A percentile compares a stretch with the other conserved stretches of the same genome.
Evolutionary conservation across 2,113 vertebrate genomes (phyloP).

Genomic region (Microtus pennsylvanicus): DNA sequence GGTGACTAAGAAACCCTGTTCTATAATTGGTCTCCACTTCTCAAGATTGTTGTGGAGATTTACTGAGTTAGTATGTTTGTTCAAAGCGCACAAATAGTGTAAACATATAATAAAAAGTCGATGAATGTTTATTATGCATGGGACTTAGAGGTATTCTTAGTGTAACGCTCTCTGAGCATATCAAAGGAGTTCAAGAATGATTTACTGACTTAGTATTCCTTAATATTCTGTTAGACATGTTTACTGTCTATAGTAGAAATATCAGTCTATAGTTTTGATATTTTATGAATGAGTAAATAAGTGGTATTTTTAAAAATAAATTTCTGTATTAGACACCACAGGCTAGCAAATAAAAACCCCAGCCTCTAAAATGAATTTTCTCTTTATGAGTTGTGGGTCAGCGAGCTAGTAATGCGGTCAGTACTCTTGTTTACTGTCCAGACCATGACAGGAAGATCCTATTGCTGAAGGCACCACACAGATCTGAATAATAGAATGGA

Average conservation of each 20-base stretch:
- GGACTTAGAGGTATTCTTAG: neutral
- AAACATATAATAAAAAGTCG: neutral
- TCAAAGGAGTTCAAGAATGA: neutral
- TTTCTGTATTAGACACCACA: neutral
- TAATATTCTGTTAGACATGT: neutral
- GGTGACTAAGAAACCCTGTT: neutral
- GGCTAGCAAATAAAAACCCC: neutral
- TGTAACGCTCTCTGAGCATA: neutral
- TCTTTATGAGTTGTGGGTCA: neutral
- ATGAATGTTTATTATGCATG: neutral
- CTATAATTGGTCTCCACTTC: neutral
- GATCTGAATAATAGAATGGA: neutral
- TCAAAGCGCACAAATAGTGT: neutral
- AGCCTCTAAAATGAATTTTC: neutral
- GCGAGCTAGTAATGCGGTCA: neutral
- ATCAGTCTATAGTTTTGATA: neutral
- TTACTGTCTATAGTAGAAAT: neutral
- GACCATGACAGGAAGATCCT: neutral
- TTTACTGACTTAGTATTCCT: neutral
- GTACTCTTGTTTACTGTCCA: neutral
- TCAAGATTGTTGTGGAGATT: neutral
- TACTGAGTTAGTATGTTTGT: neutral
- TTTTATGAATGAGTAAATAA: neutral
- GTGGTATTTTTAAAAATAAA: neutral
- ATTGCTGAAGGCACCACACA: neutral